Base-by-base conservation (phyloP, 2,797 vertebrate species). In the Anisognathus igniventris region DNA sequence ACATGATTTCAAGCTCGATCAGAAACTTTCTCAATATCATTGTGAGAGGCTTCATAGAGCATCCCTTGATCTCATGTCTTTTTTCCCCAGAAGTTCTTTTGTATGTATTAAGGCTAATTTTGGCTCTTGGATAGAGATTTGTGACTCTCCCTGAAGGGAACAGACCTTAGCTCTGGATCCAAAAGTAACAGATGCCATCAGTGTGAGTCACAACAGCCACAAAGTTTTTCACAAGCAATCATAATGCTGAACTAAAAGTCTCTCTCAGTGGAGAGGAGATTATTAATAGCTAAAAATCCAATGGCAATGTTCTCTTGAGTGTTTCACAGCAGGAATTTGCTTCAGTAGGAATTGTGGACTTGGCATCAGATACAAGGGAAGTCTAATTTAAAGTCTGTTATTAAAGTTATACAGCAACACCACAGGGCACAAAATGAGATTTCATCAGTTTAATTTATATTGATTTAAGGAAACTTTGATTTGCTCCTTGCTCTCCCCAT, bases 111-210 rank as follows among this genome's bases (percentile, higher is more conserved):
- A 68, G 27, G 56, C 73, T 92, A 93, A 86, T 84, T 95, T 73
- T 88, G 82, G 58, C 82, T 90, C 79, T 80, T 86, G 76, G 73
- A 83, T 56, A 28, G 81, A 75, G 50, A 93, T 62, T 86, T 62
- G 42, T 18, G 40, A 65, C 51, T 91, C 79, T 92, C 82, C 40
- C 79, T 53, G 67, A 88, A 90, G 85, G 76, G 76, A 93, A 78
- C 60, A 90, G 86, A 74, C 66, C 93, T 81, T 60, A 78, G 64
- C 45, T 94, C 73, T 84, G 73, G 33, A 84, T 93, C 91, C 92
- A 93, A 90, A 58, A 91, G 76, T 73, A 94, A 72, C 94, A 93
- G 91, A 96, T 95, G 91, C 74, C 83, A 88, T 90, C 47, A 58
- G 44, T 64, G 60, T 94, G 95, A 96, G 62, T 93, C 93, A 91